Percentiles rank a stretch among this genome's conserved stretches.
Evolutionary conservation across 2,113 vertebrate species (phyloP).

Genomic region (Heterotis niloticus): DNA sequence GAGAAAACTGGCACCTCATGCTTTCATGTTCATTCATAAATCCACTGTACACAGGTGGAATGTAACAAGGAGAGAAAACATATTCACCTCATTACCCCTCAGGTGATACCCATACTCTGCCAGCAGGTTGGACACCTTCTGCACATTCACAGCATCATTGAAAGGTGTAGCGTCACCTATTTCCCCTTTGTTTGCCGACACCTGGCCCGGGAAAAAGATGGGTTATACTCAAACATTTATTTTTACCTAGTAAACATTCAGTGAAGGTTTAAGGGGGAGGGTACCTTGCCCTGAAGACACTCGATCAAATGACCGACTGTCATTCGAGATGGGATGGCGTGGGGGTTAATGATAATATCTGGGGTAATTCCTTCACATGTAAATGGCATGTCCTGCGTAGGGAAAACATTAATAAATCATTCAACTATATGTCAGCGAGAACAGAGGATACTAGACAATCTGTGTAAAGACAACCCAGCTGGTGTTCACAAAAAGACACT

Average conservation of each 20-base stretch:
- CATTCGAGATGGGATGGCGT: conserved; percentile 97
- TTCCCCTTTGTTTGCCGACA: conserved; percentile 97
- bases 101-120: conserved; percentile 97
- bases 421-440: background rate
- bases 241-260: background rate
- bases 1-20: too few relatives aligned
- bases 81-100: conserved; percentile 89
- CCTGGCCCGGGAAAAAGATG: conserved; percentile 58
- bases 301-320: conserved; percentile 98
- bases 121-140: conserved; percentile 94
- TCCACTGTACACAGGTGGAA: too few relatives aligned
- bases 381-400: conserved; percentile 91
- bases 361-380: conserved; percentile 97
- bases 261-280: background rate
- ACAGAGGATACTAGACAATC: background rate
- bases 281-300: conserved; percentile 98
- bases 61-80: too few relatives aligned
- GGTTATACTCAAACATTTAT: background rate
- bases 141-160: conserved; percentile 95
- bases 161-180: conserved; percentile 97
- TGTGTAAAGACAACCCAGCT: background rate
- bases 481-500: background rate
- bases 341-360: conserved; percentile 98
- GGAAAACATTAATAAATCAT: background rate
- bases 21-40: background rate